Conservation (phyloP, 2,797 vertebrate genomes). For the Peromyscus nudipes region DNA sequence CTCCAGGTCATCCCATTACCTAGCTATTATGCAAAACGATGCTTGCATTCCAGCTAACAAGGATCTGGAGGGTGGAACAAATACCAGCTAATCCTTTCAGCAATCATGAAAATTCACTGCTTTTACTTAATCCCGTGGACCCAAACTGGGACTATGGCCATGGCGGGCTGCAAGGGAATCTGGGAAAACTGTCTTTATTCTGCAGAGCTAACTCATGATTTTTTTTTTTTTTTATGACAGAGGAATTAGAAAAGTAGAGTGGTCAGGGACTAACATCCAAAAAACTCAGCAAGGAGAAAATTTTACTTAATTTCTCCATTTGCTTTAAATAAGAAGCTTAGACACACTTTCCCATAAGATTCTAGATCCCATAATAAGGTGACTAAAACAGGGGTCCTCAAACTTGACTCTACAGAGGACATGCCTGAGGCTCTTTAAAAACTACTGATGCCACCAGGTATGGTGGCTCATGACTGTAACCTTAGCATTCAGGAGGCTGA, state of each 20-base stretch:
- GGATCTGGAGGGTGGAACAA: background rate
- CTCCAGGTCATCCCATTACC: background rate
- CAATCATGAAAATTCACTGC: background rate
- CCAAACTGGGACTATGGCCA: background rate
- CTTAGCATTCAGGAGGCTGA: background rate
- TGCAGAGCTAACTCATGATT: background rate
- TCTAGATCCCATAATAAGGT: slow-evolving; percentile 36
- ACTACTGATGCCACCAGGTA: background rate
- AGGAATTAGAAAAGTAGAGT: background rate
- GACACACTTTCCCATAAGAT: slow-evolving; percentile 10
- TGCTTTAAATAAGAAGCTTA: slow-evolving; percentile 32
- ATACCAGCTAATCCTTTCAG: background rate
- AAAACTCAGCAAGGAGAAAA: slow-evolving; percentile 11
- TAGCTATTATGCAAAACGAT: background rate
- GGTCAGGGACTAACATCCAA: background rate
- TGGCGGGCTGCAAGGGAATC: background rate
- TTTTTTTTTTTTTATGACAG: background rate
- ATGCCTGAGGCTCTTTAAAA: slow-evolving; percentile 15
- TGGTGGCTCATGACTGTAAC: background rate
- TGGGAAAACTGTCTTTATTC: slow-evolving; percentile 16
- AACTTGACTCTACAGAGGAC: background rate
- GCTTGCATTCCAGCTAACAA: background rate
- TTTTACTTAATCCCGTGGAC: background rate
- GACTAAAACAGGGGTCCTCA: background rate
- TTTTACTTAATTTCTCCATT: slow-evolving; percentile 8